A percentile compares a stretch with the other conserved stretches of the same genome.
phyloP scores from a whole-genome alignment of 2,797 vertebrate species.

The Trachops cirrhosus region DNA sequence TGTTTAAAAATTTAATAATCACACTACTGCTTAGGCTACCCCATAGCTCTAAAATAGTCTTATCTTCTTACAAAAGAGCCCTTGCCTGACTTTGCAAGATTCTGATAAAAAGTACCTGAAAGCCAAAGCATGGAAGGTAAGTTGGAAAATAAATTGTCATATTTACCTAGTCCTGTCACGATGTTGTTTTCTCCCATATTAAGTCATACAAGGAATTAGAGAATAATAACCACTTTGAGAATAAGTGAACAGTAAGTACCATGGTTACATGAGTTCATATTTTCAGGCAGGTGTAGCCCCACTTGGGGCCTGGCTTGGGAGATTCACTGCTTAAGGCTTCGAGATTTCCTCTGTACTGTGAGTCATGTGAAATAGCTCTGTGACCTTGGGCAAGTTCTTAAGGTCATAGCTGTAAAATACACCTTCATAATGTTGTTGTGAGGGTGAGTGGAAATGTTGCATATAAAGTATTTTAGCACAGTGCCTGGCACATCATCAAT shows the following conservation, averaged over 20 bases:
- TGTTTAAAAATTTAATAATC: constrained; percentile 1
- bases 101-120: neutral
- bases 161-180: neutral
- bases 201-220: neutral
- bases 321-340: neutral
- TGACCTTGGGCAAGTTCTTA: neutral
- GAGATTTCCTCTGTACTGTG: neutral
- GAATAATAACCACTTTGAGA: neutral
- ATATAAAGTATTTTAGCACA: neutral
- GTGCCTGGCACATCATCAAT: neutral
- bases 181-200: neutral
- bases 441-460: neutral
- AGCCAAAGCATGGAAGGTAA: neutral
- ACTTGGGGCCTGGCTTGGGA: neutral
- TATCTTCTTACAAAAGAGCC: neutral
- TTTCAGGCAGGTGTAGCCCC: neutral
- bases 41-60: neutral
- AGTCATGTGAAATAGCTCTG: neutral
- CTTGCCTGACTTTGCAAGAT: neutral
- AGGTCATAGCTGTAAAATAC: neutral
- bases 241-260: neutral
- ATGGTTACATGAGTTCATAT: neutral
- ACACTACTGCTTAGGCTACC: neutral
- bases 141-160: neutral
- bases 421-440: neutral